Evolutionary conservation across 2,113 vertebrate genomes (phyloP), one percentile per base, ranked within the genome.

Genomic region (Megaptera novaeangliae): DNA sequence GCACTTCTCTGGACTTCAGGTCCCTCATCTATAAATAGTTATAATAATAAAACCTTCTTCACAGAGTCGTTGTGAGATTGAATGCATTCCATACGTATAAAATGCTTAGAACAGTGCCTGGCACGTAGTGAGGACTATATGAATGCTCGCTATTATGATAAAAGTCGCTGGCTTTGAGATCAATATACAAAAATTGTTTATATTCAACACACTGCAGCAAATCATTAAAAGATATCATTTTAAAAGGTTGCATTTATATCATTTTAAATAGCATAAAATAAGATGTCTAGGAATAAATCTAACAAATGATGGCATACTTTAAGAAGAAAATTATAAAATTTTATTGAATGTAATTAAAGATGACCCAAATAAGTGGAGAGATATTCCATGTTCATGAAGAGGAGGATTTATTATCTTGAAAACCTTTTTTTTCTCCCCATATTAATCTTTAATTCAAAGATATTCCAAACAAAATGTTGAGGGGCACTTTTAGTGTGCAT

Each of bases 371-470:
- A 87, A 82, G 18, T 36, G 12, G 11, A 96, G 46, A 55, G 3
- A 13, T 29, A 29, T 29, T 90, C 13, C 25, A 68, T 63, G 27
- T 31, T 59, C 63, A 44, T 27, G 23, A 15, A 66, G 29, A 92
- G 29, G 31, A 88, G 64, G 36, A 75, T 66, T 36, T 6, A 74
- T 77, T 91, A 69, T 71, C 77, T 44, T 59, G 18, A 87, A 78
- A 25, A n/a, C 11, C 5, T 91, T 81, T 44, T 49, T 14, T 41
- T 34, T 5, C 17, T 36, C 27, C 29, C 39, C 61, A 91, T 66
- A 27, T 63, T 84, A 66, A 83, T 87, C 78, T 83, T 64, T 88
- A 72, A 64, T 77, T 87, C 39, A 92, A 84, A 95, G 71, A 95
- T 88, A 91, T 80, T 68, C 52, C 63, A 78, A 91, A 29, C 55